Conservation (phyloP, 2,113 vertebrate species). For the Sceloporus undulatus region DNA sequence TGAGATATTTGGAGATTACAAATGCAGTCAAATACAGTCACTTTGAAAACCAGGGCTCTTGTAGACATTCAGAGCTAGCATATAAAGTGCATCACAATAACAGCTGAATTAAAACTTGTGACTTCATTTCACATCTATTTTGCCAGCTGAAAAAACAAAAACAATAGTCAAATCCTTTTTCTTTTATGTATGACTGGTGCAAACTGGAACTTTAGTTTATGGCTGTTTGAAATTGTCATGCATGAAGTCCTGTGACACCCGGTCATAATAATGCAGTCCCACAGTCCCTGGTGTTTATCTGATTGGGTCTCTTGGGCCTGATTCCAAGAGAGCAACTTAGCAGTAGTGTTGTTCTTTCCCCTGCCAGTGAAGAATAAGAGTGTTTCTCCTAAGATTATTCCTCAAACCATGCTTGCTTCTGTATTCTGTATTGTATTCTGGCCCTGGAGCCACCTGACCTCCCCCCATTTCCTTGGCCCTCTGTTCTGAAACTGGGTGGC, state of each 20-base stretch:
- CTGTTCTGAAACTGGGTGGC: no score
- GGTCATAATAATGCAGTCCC: not conserved
- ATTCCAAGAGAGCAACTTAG: not conserved
- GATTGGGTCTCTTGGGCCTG: not conserved
- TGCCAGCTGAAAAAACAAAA: not conserved
- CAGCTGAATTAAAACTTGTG: no score
- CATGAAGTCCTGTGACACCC: not conserved
- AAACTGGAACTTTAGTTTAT: not conserved
- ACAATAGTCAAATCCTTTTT: not conserved
- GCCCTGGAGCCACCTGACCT: no score
- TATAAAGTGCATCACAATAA: not conserved
- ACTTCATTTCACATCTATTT: not conserved
- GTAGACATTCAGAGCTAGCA: not conserved
- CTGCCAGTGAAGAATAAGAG: no score
- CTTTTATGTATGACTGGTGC: not conserved
- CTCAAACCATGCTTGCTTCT: no score
- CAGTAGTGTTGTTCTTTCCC: not conserved
- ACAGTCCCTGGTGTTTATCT: no score
- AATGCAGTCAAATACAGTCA: constrained; percentile 7
- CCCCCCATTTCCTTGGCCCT: no score
- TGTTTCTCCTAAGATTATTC: not conserved
- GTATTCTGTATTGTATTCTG: no score
- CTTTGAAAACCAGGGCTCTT: not conserved
- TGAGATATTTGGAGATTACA: constrained; percentile 50
- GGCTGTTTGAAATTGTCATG: not conserved